Evolutionary conservation across 1,140 invertebrate genomes (phyloP).

Genomic region (Drosophila guanche): DNA sequence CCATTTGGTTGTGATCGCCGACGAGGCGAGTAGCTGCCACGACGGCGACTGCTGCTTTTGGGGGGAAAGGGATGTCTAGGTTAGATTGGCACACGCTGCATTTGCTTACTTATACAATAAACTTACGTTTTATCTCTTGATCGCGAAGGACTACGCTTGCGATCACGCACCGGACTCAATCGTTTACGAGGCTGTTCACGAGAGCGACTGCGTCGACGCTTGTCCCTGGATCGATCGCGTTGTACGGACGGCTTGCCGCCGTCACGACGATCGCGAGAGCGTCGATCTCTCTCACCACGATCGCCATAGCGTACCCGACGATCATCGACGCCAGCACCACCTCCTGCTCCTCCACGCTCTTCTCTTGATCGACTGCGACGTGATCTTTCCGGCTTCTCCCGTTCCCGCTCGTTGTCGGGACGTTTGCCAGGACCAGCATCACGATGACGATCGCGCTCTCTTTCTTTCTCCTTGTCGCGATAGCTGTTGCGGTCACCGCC

Average conservation of each 20-base stretch:
- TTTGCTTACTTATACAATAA: neutral
- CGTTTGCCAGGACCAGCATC: constrained; percentile 41
- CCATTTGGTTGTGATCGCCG: constrained; percentile 80
- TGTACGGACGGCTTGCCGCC: constrained; percentile 52
- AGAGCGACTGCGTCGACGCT: constrained; percentile 58
- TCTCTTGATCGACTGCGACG: constrained; percentile 65
- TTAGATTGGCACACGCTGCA: neutral
- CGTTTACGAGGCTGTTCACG: constrained; percentile 54
- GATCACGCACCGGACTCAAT: constrained; percentile 41
- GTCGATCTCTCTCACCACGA: constrained; percentile 79
- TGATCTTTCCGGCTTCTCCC: constrained; percentile 44
- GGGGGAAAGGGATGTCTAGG: constrained; percentile 10
- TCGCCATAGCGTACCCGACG: constrained; percentile 42
- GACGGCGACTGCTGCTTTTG: constrained; percentile 59
- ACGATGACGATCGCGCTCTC: constrained; percentile 50
- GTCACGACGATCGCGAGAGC: constrained; percentile 84
- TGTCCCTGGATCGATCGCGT: constrained; percentile 41
- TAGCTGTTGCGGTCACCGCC: constrained; percentile 49
- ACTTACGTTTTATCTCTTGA: constrained; percentile 75
- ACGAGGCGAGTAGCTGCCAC: constrained; percentile 70
- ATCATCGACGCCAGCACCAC: constrained; percentile 19
- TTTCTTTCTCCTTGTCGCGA: constrained; percentile 76
- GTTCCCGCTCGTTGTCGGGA: constrained; percentile 74
- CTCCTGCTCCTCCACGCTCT: constrained; percentile 33
- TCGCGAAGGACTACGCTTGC: constrained; percentile 63